A percentile compares a stretch with the other conserved stretches of the same genome.
Conservation (phyloP, 2,113 vertebrate species). For the Spilogale gracilis region DNA sequence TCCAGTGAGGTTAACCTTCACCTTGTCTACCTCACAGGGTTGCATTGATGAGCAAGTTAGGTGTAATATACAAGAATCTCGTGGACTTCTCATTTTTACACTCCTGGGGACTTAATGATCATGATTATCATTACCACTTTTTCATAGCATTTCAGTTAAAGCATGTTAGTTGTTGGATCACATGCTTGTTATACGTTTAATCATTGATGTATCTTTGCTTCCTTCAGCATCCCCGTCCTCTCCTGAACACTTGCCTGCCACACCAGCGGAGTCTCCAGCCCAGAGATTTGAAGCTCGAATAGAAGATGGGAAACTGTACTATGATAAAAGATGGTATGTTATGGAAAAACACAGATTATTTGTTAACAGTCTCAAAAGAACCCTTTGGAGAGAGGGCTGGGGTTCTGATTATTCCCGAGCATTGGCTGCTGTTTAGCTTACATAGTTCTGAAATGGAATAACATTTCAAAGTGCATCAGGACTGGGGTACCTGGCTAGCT, state of each 20-base stretch:
- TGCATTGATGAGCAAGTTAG: not conserved
- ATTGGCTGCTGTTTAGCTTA: not conserved
- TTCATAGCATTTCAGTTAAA: not conserved
- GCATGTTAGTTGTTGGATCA: not conserved
- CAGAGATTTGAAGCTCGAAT: constrained; percentile 98
- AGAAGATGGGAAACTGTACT: constrained; percentile 98
- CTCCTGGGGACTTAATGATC: not conserved
- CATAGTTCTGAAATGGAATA: fast-evolving
- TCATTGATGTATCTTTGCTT: constrained; percentile 48
- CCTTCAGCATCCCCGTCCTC: constrained; percentile 94
- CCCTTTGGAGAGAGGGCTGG: not conserved
- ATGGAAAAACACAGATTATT: not conserved
- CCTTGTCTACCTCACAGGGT: not conserved
- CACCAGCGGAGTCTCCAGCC: constrained; percentile 93
- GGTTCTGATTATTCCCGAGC: not conserved
- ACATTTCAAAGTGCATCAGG: not conserved
- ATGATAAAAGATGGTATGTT: constrained; percentile 98
- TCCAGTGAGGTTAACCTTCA: not conserved
- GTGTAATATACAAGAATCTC: not conserved
- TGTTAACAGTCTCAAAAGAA: not conserved
- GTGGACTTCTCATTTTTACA: not conserved
- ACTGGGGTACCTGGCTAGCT: not conserved
- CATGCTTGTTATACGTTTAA: not conserved
- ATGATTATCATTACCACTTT: not conserved
- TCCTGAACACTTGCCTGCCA: constrained; percentile 94